These are phyloP conservation scores for Nycticryphes semicollaris DNA, from an alignment of 2,113 vertebrate genomes.

Conservation along the genomic window DNA sequence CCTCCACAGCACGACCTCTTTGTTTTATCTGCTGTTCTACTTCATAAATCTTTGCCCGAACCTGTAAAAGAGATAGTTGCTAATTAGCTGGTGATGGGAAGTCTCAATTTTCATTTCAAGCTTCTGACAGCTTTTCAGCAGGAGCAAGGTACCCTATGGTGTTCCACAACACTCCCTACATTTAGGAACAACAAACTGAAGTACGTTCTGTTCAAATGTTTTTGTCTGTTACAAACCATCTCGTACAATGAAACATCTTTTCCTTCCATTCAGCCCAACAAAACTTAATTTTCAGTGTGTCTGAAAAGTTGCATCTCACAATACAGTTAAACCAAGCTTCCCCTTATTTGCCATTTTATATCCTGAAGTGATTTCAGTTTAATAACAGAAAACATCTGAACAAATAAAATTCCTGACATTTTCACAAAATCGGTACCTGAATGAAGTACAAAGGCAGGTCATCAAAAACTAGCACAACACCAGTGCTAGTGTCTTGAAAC, in stretches of 20 bases:
- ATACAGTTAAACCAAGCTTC: not conserved
- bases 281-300: not conserved
- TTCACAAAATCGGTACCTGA: not conserved
- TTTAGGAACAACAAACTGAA: not conserved
- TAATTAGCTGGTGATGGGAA: not conserved
- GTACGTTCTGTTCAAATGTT: not conserved
- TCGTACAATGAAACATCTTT: not conserved
- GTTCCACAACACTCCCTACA: not conserved
- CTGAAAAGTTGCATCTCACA: not conserved
- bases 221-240: not conserved
- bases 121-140: not conserved
- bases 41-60: slow-evolving; percentile 77
- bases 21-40: slow-evolving; percentile 81
- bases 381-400: not conserved
- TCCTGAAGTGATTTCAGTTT: not conserved
- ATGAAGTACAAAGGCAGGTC: not conserved
- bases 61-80: slow-evolving; percentile 55
- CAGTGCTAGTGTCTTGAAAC: not conserved
- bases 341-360: not conserved
- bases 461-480: not conserved
- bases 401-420: not conserved
- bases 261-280: not conserved
- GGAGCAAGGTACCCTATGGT: not conserved
- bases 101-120: not conserved
- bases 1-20: slow-evolving; percentile 77